Evolutionary conservation across 2,113 vertebrate species (phyloP).

Genomic region (Chlorodrepanis virens): DNA sequence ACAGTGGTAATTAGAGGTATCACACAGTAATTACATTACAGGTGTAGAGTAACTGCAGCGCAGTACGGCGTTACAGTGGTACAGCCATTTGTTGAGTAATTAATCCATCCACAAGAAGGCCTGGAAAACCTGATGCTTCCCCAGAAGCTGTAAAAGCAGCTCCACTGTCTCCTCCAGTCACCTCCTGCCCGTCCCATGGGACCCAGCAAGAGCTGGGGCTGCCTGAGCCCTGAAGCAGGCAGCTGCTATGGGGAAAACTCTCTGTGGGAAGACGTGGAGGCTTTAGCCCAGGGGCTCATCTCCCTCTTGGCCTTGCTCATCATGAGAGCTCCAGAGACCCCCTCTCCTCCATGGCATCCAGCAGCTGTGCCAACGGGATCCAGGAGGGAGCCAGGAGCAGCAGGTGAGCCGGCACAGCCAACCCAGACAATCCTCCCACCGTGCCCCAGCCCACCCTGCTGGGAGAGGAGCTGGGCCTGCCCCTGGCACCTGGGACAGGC

Average conservation of each 20-base stretch:
- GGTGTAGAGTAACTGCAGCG: slow-evolving; percentile 42
- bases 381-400: neutral
- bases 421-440: neutral
- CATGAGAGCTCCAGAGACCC: neutral
- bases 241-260: neutral
- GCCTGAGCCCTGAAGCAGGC: neutral
- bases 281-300: neutral
- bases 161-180: neutral
- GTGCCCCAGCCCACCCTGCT: neutral
- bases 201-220: neutral
- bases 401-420: neutral
- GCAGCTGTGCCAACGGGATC: rapidly evolving
- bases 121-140: neutral
- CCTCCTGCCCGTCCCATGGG: neutral
- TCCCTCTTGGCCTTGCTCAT: neutral
- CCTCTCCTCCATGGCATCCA: neutral
- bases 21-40: slow-evolving; percentile 46
- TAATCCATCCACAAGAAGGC: neutral
- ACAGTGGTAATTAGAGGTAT: slow-evolving; percentile 45
- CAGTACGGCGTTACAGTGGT: neutral
- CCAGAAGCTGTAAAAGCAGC: neutral
- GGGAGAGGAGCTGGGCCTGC: neutral
- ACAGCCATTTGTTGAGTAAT: neutral
- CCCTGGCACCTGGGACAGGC: neutral
- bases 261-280: neutral